phyloP scores from a whole-genome alignment of 2,888 invertebrate genomes.

The Cyaniris semiargus region DNA sequence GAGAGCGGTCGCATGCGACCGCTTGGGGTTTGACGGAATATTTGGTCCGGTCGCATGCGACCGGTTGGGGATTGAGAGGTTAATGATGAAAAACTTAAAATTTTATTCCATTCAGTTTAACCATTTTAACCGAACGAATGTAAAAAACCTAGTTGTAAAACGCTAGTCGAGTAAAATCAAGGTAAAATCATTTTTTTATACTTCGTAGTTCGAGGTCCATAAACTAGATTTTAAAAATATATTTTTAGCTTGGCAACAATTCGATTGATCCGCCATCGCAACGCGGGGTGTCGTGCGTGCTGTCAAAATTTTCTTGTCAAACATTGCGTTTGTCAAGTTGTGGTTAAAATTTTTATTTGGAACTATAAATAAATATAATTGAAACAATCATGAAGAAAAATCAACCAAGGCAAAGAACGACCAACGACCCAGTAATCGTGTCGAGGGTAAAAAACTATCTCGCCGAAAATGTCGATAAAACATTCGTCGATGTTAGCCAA shows the following conservation, averaged over 20 bases:
- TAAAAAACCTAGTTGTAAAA: too few relatives aligned
- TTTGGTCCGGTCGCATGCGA: too few relatives aligned
- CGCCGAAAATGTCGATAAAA: slow-evolving; percentile 89
- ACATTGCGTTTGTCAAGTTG: slow-evolving; percentile 53
- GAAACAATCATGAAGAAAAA: slow-evolving; percentile 71
- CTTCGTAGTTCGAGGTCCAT: too few relatives aligned
- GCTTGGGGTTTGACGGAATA: too few relatives aligned
- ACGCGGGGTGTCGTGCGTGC: slow-evolving; percentile 34
- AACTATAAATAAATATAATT: slow-evolving; percentile 37
- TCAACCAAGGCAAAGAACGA: slow-evolving; percentile 70
- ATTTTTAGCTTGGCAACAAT: slow-evolving; percentile 49
- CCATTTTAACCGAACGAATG: too few relatives aligned
- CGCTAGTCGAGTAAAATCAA: neutral
- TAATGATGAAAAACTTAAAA: too few relatives aligned
- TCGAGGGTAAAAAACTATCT: slow-evolving; percentile 86
- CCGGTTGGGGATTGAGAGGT: too few relatives aligned
- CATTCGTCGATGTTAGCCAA: slow-evolving; percentile 89
- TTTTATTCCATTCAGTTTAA: too few relatives aligned
- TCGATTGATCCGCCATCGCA: slow-evolving; percentile 62
- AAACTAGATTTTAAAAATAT: neutral
- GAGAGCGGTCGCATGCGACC: too few relatives aligned
- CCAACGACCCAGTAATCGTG: slow-evolving; percentile 80
- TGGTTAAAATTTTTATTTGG: slow-evolving; percentile 19
- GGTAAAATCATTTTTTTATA: too few relatives aligned
- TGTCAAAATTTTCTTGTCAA: slow-evolving; percentile 45